Base-by-base conservation (phyloP, 2,888 invertebrate species). In the Phania funesta region DNA sequence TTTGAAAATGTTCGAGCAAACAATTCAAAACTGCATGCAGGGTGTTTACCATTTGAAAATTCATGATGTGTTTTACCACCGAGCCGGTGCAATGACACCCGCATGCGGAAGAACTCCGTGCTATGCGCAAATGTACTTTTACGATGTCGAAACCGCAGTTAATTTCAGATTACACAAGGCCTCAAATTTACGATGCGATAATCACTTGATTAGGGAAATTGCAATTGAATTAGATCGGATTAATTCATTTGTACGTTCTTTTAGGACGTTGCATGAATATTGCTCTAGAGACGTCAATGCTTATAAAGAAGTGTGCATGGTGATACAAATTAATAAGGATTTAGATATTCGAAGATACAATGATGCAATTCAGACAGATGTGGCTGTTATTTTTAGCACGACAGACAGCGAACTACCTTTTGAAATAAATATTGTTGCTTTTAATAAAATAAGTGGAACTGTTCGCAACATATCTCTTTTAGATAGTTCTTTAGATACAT, bases 321-420 rank as follows among this genome's bases (percentile, higher is more conserved):
- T 80, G 26, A 80, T 80, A 44, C 68, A 78, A n/a, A 48, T 80
- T 13, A 78, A 68, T 29, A 52, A 22, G 18, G 44, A 78, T 64
- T 44, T 35, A 35, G 64, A 78, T 44, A 44, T 71, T 5, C 11
- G 78, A 46, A 95, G 91, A 86, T 83, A 18, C 24, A 83, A 83
- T 77, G 77, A 82, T 77, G 81, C 83, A 13, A 38, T 82, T 38
- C 60, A 65, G 68, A 81, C 83, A 29, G 80, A 80, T 75, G 83
- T 81, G 41, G 75, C 68, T 13, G 83, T 52, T 26, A 81, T 83
- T 68, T 83, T 83, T 50, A 67, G 48, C 20, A 80, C 50, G 11
- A 26, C 24, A 4, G 80, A 81, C 76, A 71, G 71, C 13, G 83
- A 50, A 48, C 75, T 70, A 48, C 80, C 58, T 3, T 73, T 79